These are phyloP conservation scores for Hipposideros larvatus DNA, from an alignment of 2,797 vertebrate genomes.

Conservation along the genomic window DNA sequence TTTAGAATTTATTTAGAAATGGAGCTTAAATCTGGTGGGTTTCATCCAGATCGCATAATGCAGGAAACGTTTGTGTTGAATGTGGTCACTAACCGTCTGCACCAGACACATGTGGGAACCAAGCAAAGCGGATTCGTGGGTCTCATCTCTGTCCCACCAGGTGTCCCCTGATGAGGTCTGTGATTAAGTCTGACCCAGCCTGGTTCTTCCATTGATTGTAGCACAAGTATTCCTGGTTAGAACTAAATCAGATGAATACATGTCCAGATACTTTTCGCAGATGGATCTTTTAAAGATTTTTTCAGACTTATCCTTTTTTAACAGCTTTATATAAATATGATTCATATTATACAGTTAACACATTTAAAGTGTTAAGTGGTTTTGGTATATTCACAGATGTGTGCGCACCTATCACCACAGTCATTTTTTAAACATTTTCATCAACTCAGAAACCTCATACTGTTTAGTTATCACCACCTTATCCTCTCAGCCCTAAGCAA, in stretches of 20 bases:
- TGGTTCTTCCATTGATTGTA: not conserved
- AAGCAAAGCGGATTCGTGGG: not conserved
- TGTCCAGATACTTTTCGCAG: not conserved
- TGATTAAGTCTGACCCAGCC: not conserved
- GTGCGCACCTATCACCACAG: not conserved
- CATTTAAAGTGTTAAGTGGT: not conserved
- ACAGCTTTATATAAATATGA: conserved; percentile 35
- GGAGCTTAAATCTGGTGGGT: conserved; percentile 50
- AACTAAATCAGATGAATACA: not conserved
- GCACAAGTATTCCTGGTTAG: not conserved
- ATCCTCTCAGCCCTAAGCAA: not conserved
- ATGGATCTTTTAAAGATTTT: not conserved
- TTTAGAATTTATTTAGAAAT: conserved; percentile 67
- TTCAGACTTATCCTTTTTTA: not conserved
- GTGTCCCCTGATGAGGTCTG: not conserved
- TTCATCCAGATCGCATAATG: not conserved
- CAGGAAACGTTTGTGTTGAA: conserved; percentile 24
- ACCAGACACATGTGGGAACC: not conserved
- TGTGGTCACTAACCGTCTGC: not conserved
- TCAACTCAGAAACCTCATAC: not conserved
- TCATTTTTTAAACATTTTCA: conserved; percentile 39
- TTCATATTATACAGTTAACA: not conserved
- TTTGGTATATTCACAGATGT: conserved; percentile 11
- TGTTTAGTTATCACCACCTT: not conserved
- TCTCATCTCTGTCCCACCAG: not conserved